Conservation (phyloP, 2,113 vertebrate species). For the Haliaeetus leucogaster region DNA sequence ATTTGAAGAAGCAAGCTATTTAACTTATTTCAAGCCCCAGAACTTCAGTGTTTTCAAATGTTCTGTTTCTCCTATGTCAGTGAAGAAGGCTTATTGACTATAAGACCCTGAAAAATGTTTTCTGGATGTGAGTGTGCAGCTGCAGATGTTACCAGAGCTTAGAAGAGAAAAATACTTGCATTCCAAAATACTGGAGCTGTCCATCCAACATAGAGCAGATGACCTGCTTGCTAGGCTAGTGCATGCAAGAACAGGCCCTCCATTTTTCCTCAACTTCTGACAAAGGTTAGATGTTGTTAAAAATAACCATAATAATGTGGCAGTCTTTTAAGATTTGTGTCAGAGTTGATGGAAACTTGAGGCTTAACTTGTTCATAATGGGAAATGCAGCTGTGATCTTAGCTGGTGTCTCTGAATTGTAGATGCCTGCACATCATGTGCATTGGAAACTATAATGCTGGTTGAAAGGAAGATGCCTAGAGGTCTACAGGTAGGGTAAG, state of each 20-base stretch:
- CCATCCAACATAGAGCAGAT: background rate
- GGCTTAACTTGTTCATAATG: background rate
- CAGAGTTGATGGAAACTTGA: background rate
- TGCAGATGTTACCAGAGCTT: background rate
- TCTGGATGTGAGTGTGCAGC: background rate
- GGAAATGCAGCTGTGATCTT: background rate
- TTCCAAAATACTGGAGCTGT: rapidly evolving
- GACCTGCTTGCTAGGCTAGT: background rate
- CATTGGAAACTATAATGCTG: background rate
- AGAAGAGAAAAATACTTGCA: background rate
- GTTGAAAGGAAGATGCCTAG: background rate
- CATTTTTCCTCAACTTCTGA: background rate
- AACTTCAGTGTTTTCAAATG: background rate
- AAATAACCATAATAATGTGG: rapidly evolving
- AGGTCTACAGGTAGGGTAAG: background rate
- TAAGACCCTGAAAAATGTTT: background rate
- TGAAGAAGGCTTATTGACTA: background rate
- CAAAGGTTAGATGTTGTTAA: background rate
- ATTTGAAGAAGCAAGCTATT: background rate
- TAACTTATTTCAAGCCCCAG: background rate
- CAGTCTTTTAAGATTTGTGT: background rate
- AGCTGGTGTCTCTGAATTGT: background rate
- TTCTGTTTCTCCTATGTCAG: background rate
- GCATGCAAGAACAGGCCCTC: background rate
- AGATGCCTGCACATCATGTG: background rate